A percentile compares a stretch with the other conserved stretches of the same genome.
These are phyloP conservation scores for Mesaphorura yosii DNA, from an alignment of 1,140 invertebrate genomes.

Conservation along the genomic window DNA sequence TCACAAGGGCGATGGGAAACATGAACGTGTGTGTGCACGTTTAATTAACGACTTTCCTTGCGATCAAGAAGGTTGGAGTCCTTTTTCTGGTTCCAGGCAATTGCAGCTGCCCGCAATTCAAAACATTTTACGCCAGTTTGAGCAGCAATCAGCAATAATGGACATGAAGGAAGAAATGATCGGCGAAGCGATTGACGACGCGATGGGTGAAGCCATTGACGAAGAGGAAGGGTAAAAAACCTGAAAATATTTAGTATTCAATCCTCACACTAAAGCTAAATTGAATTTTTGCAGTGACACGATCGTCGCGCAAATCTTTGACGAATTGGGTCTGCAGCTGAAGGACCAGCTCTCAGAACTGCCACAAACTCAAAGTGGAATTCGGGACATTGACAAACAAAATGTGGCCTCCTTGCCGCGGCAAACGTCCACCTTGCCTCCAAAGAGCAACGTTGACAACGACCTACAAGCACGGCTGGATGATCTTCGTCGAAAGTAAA, in stretches of 20 bases:
- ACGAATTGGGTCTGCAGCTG: constrained; percentile 91
- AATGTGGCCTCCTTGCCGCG: constrained; percentile 34
- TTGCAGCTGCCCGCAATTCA: constrained; percentile 97
- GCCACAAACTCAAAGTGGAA: constrained; percentile 52
- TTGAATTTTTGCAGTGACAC: constrained; percentile 50
- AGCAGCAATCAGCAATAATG: constrained; percentile 99
- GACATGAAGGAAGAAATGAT: constrained; percentile 99
- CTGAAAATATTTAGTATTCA: constrained; percentile 45
- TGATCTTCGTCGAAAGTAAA: constrained; percentile 75
- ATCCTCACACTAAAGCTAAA: constrained; percentile 74
- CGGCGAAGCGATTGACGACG: constrained; percentile 98
- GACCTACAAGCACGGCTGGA: constrained; percentile 87
- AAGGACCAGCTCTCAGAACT: constrained; percentile 75
- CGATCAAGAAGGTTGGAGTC: not conserved
- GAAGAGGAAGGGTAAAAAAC: constrained; percentile 81
- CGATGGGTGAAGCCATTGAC: constrained; percentile 84
- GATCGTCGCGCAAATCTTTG: constrained; percentile 84
- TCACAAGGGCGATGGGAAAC: constrained; percentile 91
- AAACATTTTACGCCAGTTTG: constrained; percentile 96
- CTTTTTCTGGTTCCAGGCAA: constrained; percentile 45
- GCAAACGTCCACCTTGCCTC: not conserved
- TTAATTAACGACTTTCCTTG: not conserved
- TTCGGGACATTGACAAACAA: constrained; percentile 33
- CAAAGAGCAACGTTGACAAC: constrained; percentile 68
- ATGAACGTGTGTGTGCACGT: constrained; percentile 72